Percentiles rank a stretch among this genome's conserved stretches.
These are phyloP conservation scores for Vanessa cardui DNA, from an alignment of 2,888 invertebrate genomes.

Conservation along the genomic window DNA sequence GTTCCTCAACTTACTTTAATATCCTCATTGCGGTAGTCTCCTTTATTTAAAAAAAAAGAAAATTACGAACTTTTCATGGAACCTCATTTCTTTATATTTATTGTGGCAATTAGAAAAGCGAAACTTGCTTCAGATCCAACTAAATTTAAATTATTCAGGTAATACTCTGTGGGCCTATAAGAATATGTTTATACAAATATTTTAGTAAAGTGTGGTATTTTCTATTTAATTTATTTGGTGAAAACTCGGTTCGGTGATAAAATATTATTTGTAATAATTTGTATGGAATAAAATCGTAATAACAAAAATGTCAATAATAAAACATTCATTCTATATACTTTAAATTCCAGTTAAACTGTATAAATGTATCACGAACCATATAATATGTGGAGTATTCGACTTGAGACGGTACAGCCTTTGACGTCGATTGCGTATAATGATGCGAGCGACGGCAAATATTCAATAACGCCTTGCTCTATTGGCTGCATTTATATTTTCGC, in stretches of 20 bases:
- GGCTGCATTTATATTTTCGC: neutral
- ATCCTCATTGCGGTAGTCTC: neutral
- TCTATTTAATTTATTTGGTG: no score
- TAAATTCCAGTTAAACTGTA: no score
- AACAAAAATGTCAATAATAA: no score
- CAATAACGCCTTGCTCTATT: neutral
- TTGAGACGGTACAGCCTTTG: neutral
- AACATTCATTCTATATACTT: no score
- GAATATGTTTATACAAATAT: no score
- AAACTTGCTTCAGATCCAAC: neutral
- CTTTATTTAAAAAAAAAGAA: neutral
- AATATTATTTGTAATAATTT: no score
- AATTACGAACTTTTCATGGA: neutral
- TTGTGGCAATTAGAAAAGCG: neutral
- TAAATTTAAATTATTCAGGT: neutral
- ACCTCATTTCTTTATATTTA: neutral
- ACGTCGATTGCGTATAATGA: neutral
- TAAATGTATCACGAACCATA: no score
- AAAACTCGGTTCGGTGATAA: no score
- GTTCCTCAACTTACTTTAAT: slow-evolving; percentile 14
- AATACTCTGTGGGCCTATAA: no score
- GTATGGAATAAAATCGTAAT: no score
- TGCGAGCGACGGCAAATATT: neutral
- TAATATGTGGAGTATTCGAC: neutral
- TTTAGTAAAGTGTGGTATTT: no score